Percentiles rank a stretch among this genome's conserved stretches.
Evolutionary conservation across 2,888 invertebrate genomes (phyloP).

Genomic region (Invenusta paracnida): DNA sequence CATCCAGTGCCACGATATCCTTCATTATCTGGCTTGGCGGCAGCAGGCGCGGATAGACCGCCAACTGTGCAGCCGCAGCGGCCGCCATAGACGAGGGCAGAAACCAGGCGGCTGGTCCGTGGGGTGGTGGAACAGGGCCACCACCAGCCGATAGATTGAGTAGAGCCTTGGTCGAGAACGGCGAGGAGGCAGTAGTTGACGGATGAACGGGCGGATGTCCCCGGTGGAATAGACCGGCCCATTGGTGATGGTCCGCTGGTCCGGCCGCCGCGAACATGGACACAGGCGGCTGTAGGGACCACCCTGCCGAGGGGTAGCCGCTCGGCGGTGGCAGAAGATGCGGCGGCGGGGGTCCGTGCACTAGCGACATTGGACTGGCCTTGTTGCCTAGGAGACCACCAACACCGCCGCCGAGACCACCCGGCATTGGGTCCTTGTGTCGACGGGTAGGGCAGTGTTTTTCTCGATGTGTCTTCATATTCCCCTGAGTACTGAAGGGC

Average conservation of each 20-base stretch:
- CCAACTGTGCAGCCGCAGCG: not conserved
- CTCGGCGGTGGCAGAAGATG: not conserved
- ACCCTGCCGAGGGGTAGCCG: not conserved
- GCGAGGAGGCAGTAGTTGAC: not conserved
- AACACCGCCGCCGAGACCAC: not conserved
- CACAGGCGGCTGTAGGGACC: not conserved
- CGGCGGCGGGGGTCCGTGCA: too few species aligned
- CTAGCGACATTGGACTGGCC: too few species aligned
- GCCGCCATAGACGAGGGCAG: not conserved
- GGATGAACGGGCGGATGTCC: not conserved
- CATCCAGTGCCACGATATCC: too few species aligned
- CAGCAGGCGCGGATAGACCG: not conserved
- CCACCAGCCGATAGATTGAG: not conserved
- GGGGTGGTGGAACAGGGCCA: not conserved
- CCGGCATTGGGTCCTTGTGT: not conserved
- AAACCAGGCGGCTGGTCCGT: not conserved
- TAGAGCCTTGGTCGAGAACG: not conserved
- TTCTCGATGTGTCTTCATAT: conserved; percentile 36
- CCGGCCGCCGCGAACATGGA: too few species aligned
- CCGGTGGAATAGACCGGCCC: too few species aligned
- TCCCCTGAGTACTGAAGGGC: conserved; percentile 34
- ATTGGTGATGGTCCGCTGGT: not conserved
- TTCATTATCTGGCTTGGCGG: not conserved
- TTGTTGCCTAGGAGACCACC: too few species aligned
- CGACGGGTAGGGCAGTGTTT: conserved; percentile 23